A percentile compares a stretch with the other conserved stretches of the same genome.
phyloP scores from a whole-genome alignment of 2,797 vertebrate species.

The Loriculus beryllinus region DNA sequence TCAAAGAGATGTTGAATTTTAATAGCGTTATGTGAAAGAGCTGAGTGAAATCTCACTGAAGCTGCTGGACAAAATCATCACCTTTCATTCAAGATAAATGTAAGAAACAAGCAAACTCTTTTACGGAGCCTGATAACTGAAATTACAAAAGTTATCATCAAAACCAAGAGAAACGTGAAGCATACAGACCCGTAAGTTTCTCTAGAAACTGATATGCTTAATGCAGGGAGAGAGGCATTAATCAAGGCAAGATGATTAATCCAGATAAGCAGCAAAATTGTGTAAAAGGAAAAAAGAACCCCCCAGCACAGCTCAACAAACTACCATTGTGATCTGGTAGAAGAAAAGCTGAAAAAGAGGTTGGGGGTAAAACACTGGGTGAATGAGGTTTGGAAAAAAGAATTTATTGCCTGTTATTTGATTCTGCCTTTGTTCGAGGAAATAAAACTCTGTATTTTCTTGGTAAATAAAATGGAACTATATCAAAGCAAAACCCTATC shows the following conservation, averaged over 20 bases:
- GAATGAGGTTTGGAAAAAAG: slow-evolving; percentile 1
- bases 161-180: slow-evolving; percentile 6
- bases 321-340: slow-evolving; percentile 6
- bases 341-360: slow-evolving; percentile 44
- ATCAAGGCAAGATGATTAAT: slow-evolving; percentile 57
- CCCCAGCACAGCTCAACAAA: background rate
- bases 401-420: slow-evolving; percentile 20
- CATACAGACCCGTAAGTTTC: slow-evolving; percentile 17
- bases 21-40: slow-evolving; percentile 36
- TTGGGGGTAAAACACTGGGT: slow-evolving; percentile 38
- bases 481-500: slow-evolving; percentile 50
- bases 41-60: slow-evolving; percentile 59
- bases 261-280: slow-evolving; percentile 17
- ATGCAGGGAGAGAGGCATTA: slow-evolving; percentile 38
- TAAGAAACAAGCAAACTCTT: slow-evolving; percentile 57
- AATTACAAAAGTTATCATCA: slow-evolving; percentile 61
- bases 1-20: slow-evolving; percentile 65
- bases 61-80: slow-evolving; percentile 60
- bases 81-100: slow-evolving; percentile 57
- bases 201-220: slow-evolving; percentile 58
- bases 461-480: slow-evolving; percentile 52
- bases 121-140: slow-evolving; percentile 46
- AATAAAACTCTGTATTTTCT: slow-evolving; percentile 39
- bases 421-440: slow-evolving; percentile 37
- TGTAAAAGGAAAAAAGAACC: slow-evolving; percentile 47